A percentile compares a stretch with the other conserved stretches of the same genome.
Conservation (phyloP, 2,888 invertebrate genomes). For the Uloborus plumipes region DNA sequence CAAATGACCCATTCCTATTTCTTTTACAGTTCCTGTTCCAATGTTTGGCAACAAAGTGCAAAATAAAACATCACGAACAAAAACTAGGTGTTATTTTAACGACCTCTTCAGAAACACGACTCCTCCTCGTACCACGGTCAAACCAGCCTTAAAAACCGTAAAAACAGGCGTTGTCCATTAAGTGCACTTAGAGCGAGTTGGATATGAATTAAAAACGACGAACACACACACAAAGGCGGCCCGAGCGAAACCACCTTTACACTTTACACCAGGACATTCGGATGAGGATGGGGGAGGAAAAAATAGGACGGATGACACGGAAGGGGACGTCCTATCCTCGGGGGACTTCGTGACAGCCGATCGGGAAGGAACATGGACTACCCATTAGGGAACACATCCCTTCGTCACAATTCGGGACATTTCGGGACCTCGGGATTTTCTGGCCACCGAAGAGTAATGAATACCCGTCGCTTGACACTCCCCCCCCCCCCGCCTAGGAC, state of each 20-base stretch:
- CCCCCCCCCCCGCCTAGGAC: neutral
- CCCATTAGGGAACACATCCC: slow-evolving; percentile 50
- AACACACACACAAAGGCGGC: too few species aligned
- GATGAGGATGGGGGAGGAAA: neutral
- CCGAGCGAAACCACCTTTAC: too few species aligned
- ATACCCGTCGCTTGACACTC: slow-evolving; percentile 21
- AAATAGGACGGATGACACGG: neutral
- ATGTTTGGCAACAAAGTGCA: too few species aligned
- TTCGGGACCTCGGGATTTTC: neutral
- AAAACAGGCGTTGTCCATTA: slow-evolving; percentile 63
- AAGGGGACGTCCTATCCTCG: slow-evolving; percentile 10
- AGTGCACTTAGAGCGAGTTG: slow-evolving; percentile 40
- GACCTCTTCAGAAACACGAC: too few species aligned
- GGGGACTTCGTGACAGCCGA: slow-evolving; percentile 45
- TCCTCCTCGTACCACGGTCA: too few species aligned
- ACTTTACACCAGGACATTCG: too few species aligned
- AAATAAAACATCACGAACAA: too few species aligned
- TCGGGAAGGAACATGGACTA: slow-evolving; percentile 45
- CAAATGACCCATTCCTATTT: too few species aligned
- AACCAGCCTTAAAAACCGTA: slow-evolving; percentile 54
- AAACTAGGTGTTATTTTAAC: too few species aligned
- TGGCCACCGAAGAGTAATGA: slow-evolving; percentile 52
- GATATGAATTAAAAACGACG: slow-evolving; percentile 37
- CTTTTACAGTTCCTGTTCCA: too few species aligned
- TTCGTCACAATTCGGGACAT: slow-evolving; percentile 26